Base-by-base conservation (phyloP, 2,113 vertebrate species). In the Aspiorhynchus laticeps region DNA sequence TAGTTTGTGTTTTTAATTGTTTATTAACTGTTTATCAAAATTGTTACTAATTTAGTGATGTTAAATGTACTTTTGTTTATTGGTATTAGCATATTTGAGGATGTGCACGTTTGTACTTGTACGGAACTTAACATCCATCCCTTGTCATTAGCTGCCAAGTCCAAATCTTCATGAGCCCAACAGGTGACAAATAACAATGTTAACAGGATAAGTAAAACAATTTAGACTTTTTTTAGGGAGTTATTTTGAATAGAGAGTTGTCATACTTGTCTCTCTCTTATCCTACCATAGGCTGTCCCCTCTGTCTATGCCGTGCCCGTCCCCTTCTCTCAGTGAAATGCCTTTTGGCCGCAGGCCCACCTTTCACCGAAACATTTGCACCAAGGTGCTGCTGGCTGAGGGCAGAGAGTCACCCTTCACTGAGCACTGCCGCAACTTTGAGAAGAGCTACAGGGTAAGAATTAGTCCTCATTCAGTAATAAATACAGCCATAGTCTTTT, bases 321-420 rank as follows among this genome's bases (percentile, higher is more conserved):
- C 95, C 4, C 90, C 95, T 0, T 91, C 93, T 1, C 85, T 93
- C n/a, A 94, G 95, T 67, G 96, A 95, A 83, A 95, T 95, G 95
- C 93, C 95, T 19, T 91, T 95, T 0, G 95, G 96, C 28, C 94
- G 93, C 46, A 96, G 96, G 91, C 95, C 97, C 0, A 95, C 95
- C 0, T 94, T 94, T 87, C 97, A 97, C 89, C 95, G 97, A 67
- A 96, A 97, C 93, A 96, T 97, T 92, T 96, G 96, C 95, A 98
- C 98, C 87, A 98, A 98, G 90, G 96, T 97, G 82, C 95, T 99
- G 76, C 94, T 98, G 94, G 97, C 97, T 0, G 95, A 98, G 89
- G 96, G 97, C 0, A 88, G 63, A 0, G 96, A 97, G 24, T 96
- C 96, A 0, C 95, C 97, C 2, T 99, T 99, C 26, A 91, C 94